Evolutionary conservation across 2,797 vertebrate genomes (phyloP).

Genomic region (Lepus townsendii): DNA sequence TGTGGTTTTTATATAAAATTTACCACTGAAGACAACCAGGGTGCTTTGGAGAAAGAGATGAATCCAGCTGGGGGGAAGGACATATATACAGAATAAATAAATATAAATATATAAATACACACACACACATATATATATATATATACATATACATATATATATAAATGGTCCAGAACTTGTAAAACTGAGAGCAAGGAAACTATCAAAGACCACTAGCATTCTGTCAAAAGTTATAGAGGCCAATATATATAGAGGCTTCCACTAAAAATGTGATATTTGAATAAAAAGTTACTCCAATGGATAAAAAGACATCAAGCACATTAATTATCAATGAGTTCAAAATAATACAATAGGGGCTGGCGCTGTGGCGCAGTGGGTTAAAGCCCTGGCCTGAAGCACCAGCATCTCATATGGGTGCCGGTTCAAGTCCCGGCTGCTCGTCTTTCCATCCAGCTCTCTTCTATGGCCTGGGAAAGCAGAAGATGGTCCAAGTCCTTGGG

Average conservation of each 20-base stretch:
- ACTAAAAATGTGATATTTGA: not conserved
- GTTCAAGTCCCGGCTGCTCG: too few relatives aligned
- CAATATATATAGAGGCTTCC: not conserved
- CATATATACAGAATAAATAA: too few relatives aligned
- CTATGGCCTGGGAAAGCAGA: too few relatives aligned
- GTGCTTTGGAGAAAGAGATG: not conserved
- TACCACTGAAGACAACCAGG: not conserved
- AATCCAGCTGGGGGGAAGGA: not conserved
- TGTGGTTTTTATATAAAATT: not conserved
- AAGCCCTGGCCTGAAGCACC: too few relatives aligned
- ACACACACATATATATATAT: too few relatives aligned
- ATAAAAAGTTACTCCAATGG: not conserved
- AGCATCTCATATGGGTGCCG: too few relatives aligned
- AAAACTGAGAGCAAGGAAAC: not conserved
- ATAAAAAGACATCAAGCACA: not conserved
- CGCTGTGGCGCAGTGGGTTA: too few relatives aligned
- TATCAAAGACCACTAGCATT: not conserved
- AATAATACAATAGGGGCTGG: not conserved
- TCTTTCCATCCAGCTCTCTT: too few relatives aligned
- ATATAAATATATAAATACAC: too few relatives aligned
- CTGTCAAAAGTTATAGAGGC: not conserved
- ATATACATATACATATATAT: too few relatives aligned
- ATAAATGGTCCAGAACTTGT: not conserved
- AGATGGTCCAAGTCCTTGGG: too few relatives aligned
- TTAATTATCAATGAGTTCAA: not conserved